Conservation (phyloP, 2,888 invertebrate genomes). For the Pasiphila rectangulata region DNA sequence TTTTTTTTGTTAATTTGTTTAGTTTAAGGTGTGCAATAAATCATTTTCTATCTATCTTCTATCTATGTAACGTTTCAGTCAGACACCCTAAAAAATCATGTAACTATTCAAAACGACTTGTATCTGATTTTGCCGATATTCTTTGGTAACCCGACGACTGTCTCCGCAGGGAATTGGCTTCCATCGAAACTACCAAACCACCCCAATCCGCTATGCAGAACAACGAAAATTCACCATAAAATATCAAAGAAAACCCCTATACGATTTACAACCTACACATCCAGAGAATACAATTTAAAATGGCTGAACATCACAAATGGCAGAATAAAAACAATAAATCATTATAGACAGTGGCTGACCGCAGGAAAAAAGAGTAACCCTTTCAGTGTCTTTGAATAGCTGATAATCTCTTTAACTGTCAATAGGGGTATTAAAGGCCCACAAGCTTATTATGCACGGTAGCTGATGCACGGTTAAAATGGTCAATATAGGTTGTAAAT, state of each 20-base stretch:
- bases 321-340: slow-evolving; percentile 19
- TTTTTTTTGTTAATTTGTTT: no score
- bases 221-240: neutral
- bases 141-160: neutral
- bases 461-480: slow-evolving; percentile 13
- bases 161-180: neutral
- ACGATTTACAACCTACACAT: slow-evolving; percentile 1
- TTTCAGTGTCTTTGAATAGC: slow-evolving; percentile 26
- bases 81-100: no score
- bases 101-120: no score
- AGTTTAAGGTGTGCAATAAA: no score
- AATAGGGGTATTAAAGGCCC: slow-evolving; percentile 32
- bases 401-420: slow-evolving; percentile 37
- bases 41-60: no score
- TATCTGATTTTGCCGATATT: neutral
- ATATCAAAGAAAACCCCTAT: neutral
- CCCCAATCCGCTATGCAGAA: no score
- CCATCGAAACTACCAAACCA: neutral
- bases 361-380: slow-evolving; percentile 25
- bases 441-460: slow-evolving; percentile 23
- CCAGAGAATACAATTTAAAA: slow-evolving; percentile 4
- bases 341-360: slow-evolving; percentile 19
- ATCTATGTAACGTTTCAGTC: no score
- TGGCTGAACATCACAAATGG: neutral
- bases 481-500: slow-evolving; percentile 22